Percentiles rank a stretch among this genome's conserved stretches.
phyloP scores from a whole-genome alignment of 2,797 vertebrate genomes.

The Phrynocephalus vlangalii region DNA sequence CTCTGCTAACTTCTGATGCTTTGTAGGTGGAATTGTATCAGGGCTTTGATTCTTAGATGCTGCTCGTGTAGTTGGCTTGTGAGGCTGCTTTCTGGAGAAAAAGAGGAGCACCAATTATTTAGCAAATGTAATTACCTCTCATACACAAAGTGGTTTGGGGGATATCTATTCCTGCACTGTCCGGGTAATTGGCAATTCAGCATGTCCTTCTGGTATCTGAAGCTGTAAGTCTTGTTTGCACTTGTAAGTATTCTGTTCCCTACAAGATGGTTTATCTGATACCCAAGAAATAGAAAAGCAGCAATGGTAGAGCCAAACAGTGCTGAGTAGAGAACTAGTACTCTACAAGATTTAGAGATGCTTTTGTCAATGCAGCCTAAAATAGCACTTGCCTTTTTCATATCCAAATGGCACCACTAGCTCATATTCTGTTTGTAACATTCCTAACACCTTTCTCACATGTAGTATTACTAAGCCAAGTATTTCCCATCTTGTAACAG shows the following conservation, averaged over 20 bases:
- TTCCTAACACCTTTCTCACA: no score
- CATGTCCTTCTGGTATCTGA: background rate
- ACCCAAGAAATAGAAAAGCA: background rate
- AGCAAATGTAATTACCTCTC: background rate
- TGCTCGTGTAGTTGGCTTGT: conserved; percentile 89
- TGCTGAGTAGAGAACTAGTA: no score
- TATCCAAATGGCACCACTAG: no score
- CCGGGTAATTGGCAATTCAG: no score
- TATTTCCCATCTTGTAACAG: no score
- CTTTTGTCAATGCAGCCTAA: no score
- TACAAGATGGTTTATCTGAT: background rate
- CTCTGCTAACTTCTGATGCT: conserved; percentile 71
- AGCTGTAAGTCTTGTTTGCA: background rate
- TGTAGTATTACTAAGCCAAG: no score
- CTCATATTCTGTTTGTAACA: no score
- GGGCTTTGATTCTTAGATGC: conserved; percentile 82
- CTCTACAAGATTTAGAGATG: no score
- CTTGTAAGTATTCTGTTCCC: background rate
- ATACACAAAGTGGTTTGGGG: background rate
- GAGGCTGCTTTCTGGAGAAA: conserved; percentile 86
- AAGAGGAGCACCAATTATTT: background rate
- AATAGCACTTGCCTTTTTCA: no score
- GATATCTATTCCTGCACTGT: background rate
- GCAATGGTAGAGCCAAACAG: background rate
- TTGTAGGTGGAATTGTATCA: conserved; percentile 73